Base-by-base conservation (phyloP, 1,140 invertebrate genomes). In the Musca domestica region DNA sequence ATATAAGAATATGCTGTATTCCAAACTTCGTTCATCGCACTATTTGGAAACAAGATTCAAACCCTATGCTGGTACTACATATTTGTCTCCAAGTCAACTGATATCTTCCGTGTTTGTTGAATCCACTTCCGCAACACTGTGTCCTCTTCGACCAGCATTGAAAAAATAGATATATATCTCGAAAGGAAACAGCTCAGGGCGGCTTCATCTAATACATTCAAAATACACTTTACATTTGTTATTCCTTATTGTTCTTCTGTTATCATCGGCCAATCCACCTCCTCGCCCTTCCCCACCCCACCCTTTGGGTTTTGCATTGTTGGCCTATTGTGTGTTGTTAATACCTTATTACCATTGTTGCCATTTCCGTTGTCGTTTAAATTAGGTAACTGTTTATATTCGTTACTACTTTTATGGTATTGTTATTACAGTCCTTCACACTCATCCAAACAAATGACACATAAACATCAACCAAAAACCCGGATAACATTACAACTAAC, bases 261-360 rank as follows among this genome's bases (percentile, higher is more conserved):
- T 56, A 27, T 41, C 34, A 41, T 41, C 10, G 12, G 12, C 34
- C 34, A 41, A 5, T 12, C 34, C 4, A 41, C 34, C 34, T 41
- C 10, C 34, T 12, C 27, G 3, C 3, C 27, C 27, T 4, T 9
- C 27, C 34, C 34, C n/a, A n/a, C n/a, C 34, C 12, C 10, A 30
- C 27, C 27, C 72, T 70, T 69, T 73, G 73, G 68, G 72, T 71
- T 49, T 74, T 74, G 71, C 3, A 73, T 69, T 68, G 65, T 63
- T 46, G 52, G 64, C 51, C 9, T 20, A 34, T 27, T 61, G 9
- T n/a, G n/a, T 61, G 56, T 34, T 61, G 54, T 19, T 61, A 61
- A 34, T 61, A 56, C 52, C 52, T 56, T 56, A 56, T 61, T 61
- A 34, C 56, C 34, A 61, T 61, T 61, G 56, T 61, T 61, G 51